A percentile compares a stretch with the other conserved stretches of the same genome.
Evolutionary conservation across 2,797 vertebrate species (phyloP).

Genomic region (Lithobates pipiens): DNA sequence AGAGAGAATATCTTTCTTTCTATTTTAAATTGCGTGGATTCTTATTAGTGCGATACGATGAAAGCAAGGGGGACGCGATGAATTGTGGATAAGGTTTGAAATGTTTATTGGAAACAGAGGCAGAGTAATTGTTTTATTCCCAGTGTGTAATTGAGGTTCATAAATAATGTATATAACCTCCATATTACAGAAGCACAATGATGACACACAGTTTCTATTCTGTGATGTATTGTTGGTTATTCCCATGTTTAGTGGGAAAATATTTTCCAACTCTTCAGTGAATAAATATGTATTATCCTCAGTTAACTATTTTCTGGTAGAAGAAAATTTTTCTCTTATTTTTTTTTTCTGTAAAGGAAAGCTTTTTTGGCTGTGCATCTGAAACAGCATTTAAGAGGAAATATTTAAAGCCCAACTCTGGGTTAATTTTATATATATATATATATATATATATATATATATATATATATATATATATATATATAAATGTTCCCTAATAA

Average conservation of each 20-base stretch:
- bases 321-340: background rate
- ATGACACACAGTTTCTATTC: background rate
- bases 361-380: too few species aligned
- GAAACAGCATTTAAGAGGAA: background rate
- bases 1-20: background rate
- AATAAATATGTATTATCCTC: background rate
- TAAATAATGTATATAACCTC: conserved; percentile 42
- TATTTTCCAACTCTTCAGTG: background rate
- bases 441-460: too few species aligned
- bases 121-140: conserved; percentile 47
- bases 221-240: background rate
- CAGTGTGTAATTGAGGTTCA: conserved; percentile 31
- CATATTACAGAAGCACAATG: conserved; percentile 2
- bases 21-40: conserved; percentile 29
- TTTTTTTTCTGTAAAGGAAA: background rate
- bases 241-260: background rate
- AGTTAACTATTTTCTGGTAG: background rate
- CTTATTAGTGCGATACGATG: background rate
- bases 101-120: conserved; percentile 36
- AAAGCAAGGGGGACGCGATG: background rate
- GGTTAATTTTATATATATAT: too few species aligned
- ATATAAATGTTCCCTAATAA: too few species aligned
- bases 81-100: conserved; percentile 19
- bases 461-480: too few species aligned
- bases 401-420: too few species aligned